Evolutionary conservation across 2,113 vertebrate genomes (phyloP).

Genomic region (Alectura lathami): DNA sequence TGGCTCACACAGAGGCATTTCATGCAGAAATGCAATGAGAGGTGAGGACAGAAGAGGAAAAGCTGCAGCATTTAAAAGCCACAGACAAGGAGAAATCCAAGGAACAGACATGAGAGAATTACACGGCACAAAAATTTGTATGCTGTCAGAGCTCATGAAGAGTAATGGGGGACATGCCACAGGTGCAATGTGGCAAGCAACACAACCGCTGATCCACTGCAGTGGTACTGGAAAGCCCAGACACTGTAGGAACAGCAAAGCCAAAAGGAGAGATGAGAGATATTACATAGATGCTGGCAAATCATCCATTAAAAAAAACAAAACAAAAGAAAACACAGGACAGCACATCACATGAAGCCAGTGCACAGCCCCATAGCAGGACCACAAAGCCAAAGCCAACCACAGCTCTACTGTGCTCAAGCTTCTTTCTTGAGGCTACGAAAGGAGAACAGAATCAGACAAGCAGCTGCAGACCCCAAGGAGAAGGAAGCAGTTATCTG

Average conservation of each 20-base stretch:
- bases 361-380: rapidly evolving
- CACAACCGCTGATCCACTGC: neutral
- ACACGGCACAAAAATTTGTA: neutral
- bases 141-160: neutral
- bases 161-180: rapidly evolving
- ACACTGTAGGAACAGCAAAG: neutral
- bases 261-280: neutral
- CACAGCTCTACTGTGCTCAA: neutral
- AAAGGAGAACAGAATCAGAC: neutral
- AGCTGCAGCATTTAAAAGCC: neutral
- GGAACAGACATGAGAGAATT: neutral
- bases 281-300: neutral
- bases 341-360: neutral
- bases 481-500: neutral
- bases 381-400: neutral
- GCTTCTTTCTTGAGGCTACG: neutral
- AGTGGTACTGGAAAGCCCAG: neutral
- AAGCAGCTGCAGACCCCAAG: neutral
- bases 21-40: neutral
- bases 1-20: neutral
- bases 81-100: neutral
- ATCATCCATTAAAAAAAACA: neutral
- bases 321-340: neutral
- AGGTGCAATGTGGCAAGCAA: neutral
- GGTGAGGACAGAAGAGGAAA: neutral